Conservation (phyloP, 2,113 vertebrate genomes). For the Himantopus leucocephalus region DNA sequence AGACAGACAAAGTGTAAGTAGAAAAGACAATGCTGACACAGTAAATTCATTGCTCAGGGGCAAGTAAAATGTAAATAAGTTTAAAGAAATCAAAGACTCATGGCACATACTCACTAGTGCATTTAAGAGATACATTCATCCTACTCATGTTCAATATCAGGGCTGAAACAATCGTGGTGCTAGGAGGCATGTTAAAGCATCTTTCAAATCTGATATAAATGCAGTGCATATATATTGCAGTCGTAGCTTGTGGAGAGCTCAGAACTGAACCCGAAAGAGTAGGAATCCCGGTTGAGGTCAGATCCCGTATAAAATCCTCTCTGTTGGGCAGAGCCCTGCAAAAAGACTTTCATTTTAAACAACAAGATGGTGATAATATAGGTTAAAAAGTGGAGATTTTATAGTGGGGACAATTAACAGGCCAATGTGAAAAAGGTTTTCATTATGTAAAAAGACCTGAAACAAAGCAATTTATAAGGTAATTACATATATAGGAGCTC, state of each 20-base stretch:
- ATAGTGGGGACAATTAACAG: not conserved
- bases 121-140: slow-evolving; percentile 56
- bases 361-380: not conserved
- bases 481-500: not conserved
- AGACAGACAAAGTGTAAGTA: slow-evolving; percentile 51
- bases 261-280: slow-evolving; percentile 9
- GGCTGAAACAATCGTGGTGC: slow-evolving; percentile 35
- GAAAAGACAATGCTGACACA: slow-evolving; percentile 65
- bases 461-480: not conserved
- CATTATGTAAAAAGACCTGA: not conserved
- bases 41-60: slow-evolving; percentile 54
- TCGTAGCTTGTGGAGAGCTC: slow-evolving; percentile 41
- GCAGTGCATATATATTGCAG: not conserved
- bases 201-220: slow-evolving; percentile 64
- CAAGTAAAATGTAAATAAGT: slow-evolving; percentile 61
- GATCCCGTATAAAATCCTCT: not conserved
- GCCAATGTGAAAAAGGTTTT: not conserved
- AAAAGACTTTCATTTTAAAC: not conserved
- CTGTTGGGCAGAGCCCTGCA: not conserved
- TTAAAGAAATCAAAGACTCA: slow-evolving; percentile 60
- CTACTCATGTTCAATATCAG: slow-evolving; percentile 43
- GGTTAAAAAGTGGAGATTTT: not conserved
- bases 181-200: slow-evolving; percentile 66
- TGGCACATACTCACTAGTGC: slow-evolving; percentile 49
- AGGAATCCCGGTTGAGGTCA: slow-evolving; percentile 22